These are phyloP conservation scores for Ganaspis brasiliensis DNA, from an alignment of 2,888 invertebrate species.

Conservation along the genomic window DNA sequence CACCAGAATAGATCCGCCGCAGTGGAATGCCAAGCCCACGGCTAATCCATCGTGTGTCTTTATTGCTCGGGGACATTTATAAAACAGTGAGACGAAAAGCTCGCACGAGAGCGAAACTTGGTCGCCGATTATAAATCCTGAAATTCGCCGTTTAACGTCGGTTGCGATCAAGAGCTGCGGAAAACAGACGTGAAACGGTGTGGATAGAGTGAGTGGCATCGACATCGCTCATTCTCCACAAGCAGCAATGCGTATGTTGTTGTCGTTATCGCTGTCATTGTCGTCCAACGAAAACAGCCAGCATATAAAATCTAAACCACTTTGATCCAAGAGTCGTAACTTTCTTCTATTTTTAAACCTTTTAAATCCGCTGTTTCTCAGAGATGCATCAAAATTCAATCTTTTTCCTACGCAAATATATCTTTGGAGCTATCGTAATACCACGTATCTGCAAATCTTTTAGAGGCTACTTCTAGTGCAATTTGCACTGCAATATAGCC, in stretches of 20 bases:
- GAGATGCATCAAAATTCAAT: too few species aligned
- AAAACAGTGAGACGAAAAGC: conserved; percentile 70
- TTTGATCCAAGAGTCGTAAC: conserved; percentile 62
- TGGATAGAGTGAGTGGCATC: conserved; percentile 40
- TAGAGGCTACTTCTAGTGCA: too few species aligned
- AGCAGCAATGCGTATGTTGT: conserved; percentile 8
- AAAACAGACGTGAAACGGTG: conserved; percentile 17
- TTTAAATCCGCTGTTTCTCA: not conserved
- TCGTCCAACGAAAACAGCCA: conserved; percentile 49
- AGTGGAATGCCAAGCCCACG: conserved; percentile 76
- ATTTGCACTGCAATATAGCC: too few species aligned
- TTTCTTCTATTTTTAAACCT: conserved; percentile 47
- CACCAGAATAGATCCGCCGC: conserved; percentile 79
- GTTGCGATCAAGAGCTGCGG: conserved; percentile 30
- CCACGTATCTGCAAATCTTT: too few species aligned
- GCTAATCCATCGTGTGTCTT: conserved; percentile 80
- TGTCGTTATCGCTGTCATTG: not conserved
- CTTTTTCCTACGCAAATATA: too few species aligned
- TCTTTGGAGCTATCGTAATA: too few species aligned
- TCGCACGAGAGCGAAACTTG: conserved; percentile 43
- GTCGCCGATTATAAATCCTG: conserved; percentile 36
- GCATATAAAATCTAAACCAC: conserved; percentile 74
- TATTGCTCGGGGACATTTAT: conserved; percentile 78
- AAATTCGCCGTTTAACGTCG: not conserved
- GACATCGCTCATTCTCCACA: conserved; percentile 60